A percentile compares a stretch with the other conserved stretches of the same genome.
Conservation (phyloP, 2,113 vertebrate genomes). For the Sinocyclocheilus rhinocerous region DNA sequence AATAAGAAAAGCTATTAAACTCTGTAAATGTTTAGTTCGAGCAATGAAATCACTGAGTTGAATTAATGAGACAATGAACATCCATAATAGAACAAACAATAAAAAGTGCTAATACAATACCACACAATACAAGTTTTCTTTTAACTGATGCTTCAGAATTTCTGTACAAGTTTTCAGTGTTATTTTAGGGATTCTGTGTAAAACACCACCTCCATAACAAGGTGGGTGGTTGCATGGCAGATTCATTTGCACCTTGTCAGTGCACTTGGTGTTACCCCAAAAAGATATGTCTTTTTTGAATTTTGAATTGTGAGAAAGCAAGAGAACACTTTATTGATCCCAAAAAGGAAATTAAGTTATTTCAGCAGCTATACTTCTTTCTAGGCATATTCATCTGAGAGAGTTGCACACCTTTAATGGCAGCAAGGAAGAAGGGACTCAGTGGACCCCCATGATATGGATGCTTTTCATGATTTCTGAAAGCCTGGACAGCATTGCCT, state of each 20-base stretch:
- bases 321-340: neutral
- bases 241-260: neutral
- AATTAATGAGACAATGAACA: conserved; percentile 10
- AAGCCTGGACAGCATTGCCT: neutral
- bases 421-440: neutral
- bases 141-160: neutral
- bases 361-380: neutral
- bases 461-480: neutral
- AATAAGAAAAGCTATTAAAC: conserved; percentile 12
- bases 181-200: neutral
- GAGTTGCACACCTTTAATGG: neutral
- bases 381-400: neutral
- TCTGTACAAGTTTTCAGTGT: neutral
- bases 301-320: conserved; percentile 3
- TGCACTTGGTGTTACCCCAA: neutral
- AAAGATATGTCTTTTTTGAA: neutral
- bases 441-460: neutral
- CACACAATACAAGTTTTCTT: neutral
- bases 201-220: neutral
- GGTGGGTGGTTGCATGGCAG: neutral
- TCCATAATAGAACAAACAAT: neutral
- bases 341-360: neutral
- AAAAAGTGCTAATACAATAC: conserved; percentile 3
- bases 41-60: conserved; percentile 10
- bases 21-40: conserved; percentile 28